Conservation (phyloP, 2,113 vertebrate genomes). For the Ammodytes marinus region DNA sequence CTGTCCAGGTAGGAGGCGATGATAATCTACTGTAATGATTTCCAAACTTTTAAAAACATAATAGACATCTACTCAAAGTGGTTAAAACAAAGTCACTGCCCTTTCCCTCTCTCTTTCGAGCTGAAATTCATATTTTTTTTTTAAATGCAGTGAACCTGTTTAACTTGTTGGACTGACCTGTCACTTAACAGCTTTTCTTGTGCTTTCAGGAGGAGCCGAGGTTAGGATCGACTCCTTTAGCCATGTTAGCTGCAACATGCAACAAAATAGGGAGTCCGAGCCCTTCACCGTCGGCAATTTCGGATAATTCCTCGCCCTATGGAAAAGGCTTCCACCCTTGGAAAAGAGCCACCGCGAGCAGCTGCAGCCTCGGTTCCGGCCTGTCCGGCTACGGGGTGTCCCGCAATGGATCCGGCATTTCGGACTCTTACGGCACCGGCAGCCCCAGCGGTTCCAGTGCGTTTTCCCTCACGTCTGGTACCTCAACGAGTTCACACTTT, state of each 20-base stretch:
- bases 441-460: slow-evolving; percentile 93
- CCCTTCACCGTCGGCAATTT: slow-evolving; percentile 93
- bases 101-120: background rate
- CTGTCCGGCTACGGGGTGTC: slow-evolving; percentile 90
- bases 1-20: slow-evolving; percentile 80
- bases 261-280: slow-evolving; percentile 98
- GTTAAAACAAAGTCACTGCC: background rate
- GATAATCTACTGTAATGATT: slow-evolving; percentile 20
- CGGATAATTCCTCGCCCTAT: slow-evolving; percentile 93
- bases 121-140: slow-evolving; percentile 1
- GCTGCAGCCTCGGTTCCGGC: slow-evolving; percentile 92
- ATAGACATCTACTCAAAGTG: background rate
- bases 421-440: slow-evolving; percentile 92
- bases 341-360: slow-evolving; percentile 91
- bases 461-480: slow-evolving; percentile 94
- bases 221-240: slow-evolving; percentile 97
- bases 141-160: slow-evolving; percentile 28
- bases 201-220: slow-evolving; percentile 95
- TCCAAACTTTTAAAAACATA: background rate
- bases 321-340: slow-evolving; percentile 97
- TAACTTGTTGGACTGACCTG: slow-evolving; percentile 39
- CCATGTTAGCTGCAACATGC: slow-evolving; percentile 98
- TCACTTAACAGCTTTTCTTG: slow-evolving; percentile 57
- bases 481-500: slow-evolving; percentile 90
- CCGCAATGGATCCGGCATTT: slow-evolving; percentile 88